Evolutionary conservation across 2,113 vertebrate genomes (phyloP).

Genomic region (Catharus fuscescens): DNA sequence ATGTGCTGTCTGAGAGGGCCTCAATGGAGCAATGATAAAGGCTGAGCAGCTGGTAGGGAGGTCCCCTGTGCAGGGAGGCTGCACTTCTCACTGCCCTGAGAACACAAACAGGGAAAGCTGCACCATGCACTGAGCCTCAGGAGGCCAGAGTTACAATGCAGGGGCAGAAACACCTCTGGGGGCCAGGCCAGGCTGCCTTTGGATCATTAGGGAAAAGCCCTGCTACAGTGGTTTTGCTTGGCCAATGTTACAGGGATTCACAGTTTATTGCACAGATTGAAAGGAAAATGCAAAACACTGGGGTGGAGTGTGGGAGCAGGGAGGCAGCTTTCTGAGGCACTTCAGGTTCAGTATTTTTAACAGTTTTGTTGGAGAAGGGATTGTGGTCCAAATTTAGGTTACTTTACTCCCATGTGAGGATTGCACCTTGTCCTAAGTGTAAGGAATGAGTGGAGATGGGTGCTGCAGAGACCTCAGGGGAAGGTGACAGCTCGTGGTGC

Average conservation of each 20-base stretch:
- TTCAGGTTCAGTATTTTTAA: neutral
- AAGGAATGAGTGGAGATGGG: neutral
- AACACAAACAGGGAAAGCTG: neutral
- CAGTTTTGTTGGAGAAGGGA: neutral
- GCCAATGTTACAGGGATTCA: rapidly evolving
- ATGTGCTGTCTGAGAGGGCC: neutral
- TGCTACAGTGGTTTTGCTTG: neutral
- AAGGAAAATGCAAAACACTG: neutral
- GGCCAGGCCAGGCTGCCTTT: neutral
- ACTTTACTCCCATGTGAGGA: neutral
- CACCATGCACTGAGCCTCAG: rapidly evolving
- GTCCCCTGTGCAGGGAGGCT: neutral
- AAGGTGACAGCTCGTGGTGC: neutral
- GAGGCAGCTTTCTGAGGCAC: neutral
- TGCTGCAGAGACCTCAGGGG: neutral
- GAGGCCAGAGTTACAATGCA: neutral
- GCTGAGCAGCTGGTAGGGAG: neutral
- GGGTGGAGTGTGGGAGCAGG: neutral
- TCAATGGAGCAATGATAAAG: neutral
- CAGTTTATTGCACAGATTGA: neutral
- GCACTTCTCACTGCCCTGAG: rapidly evolving
- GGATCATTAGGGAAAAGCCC: neutral
- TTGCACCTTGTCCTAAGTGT: neutral
- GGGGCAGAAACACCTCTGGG: neutral
- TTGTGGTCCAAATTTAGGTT: neutral